Conservation (phyloP, 1,140 invertebrate species). For the Trichonephila clavata region DNA sequence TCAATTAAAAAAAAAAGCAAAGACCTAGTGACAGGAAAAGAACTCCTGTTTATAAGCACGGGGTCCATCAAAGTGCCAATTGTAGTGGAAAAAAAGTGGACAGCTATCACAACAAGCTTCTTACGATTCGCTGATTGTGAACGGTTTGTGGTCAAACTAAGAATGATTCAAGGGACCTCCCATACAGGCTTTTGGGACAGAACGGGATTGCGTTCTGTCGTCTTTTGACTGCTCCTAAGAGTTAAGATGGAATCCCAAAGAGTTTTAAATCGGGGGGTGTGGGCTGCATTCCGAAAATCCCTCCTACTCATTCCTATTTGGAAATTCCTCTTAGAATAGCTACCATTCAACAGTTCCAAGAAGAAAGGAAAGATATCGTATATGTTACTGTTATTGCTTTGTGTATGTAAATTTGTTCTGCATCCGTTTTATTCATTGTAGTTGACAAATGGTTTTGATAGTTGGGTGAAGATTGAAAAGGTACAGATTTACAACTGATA, state of each 20-base stretch:
- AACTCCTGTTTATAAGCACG: neutral
- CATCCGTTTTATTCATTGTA: too few relatives aligned
- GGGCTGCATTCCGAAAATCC: too few relatives aligned
- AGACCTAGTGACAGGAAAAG: neutral
- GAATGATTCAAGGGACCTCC: constrained; percentile 55
- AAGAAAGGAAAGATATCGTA: too few relatives aligned
- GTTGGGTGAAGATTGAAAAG: too few relatives aligned
- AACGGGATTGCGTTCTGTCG: constrained; percentile 2
- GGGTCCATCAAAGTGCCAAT: neutral
- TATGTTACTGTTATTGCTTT: too few relatives aligned
- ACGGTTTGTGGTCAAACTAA: constrained; percentile 32
- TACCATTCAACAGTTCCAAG: too few relatives aligned
- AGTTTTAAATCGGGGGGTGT: neutral
- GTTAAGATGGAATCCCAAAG: neutral
- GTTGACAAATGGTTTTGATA: too few relatives aligned
- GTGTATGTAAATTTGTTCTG: too few relatives aligned
- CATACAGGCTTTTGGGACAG: neutral
- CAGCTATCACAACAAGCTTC: constrained; percentile 65
- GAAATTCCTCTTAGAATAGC: too few relatives aligned
- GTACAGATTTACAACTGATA: too few relatives aligned
- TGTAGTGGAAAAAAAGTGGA: neutral
- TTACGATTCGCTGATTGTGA: constrained; percentile 9
- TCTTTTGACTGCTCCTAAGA: neutral
- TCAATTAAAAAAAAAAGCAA: too few relatives aligned
- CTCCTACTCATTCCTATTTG: too few relatives aligned